Evolutionary conservation across 1,140 invertebrate species (phyloP).

Genomic region (Tachypleus tridentatus): DNA sequence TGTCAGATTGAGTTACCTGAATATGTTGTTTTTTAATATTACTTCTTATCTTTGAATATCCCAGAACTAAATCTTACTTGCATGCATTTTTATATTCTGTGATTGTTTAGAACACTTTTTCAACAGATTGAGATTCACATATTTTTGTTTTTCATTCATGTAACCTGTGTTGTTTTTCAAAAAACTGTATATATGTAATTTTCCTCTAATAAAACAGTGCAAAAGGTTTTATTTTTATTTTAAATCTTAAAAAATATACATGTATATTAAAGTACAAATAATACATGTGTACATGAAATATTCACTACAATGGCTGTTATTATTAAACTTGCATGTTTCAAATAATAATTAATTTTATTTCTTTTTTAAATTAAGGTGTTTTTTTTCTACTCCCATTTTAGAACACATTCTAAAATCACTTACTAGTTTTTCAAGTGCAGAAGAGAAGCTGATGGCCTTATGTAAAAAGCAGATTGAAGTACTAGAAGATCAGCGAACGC

Average conservation of each 20-base stretch:
- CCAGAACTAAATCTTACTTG: too few species aligned
- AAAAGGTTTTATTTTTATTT: not conserved
- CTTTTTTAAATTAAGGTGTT: not conserved
- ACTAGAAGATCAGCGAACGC: conserved; percentile 57
- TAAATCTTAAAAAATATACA: not conserved
- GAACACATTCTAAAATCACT: conserved; percentile 60
- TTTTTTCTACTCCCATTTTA: conserved; percentile 19
- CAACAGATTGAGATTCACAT: too few species aligned
- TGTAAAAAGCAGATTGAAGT: conserved; percentile 51
- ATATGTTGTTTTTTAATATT: too few species aligned
- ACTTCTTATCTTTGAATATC: too few species aligned
- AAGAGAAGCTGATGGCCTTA: conserved; percentile 59
- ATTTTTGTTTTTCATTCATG: too few species aligned
- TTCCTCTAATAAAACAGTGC: not conserved
- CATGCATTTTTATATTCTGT: too few species aligned
- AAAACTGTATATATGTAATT: too few species aligned
- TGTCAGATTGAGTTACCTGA: too few species aligned
- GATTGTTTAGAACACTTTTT: too few species aligned
- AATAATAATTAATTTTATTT: not conserved
- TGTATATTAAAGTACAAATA: not conserved
- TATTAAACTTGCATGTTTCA: not conserved
- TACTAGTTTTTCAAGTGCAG: conserved; percentile 48
- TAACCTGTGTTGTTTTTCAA: too few species aligned
- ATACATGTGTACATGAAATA: too few species aligned
- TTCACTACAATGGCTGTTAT: not conserved